phyloP scores from a whole-genome alignment of 2,797 vertebrate species.

The Spea hammondii region DNA sequence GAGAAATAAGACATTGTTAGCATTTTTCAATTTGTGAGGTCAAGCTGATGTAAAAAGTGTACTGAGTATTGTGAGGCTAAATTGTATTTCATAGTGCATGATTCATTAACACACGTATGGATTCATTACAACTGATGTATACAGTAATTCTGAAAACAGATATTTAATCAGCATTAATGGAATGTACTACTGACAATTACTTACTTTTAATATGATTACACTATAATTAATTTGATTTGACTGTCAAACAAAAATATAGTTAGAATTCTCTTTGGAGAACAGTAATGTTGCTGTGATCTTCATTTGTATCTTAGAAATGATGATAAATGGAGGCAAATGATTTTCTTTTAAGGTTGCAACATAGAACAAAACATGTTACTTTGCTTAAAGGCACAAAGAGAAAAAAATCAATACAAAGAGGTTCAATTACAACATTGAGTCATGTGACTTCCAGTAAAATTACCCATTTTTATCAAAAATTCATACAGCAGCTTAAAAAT shows the following conservation, averaged over 20 bases:
- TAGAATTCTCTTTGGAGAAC: conserved; percentile 60
- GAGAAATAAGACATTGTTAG: too few species aligned
- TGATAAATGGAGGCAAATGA: conserved; percentile 64
- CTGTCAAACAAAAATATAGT: conserved; percentile 14
- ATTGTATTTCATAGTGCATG: too few species aligned
- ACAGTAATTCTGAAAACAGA: neutral
- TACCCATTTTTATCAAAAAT: conserved; percentile 64
- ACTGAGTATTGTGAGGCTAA: too few species aligned
- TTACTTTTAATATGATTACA: conserved; percentile 14
- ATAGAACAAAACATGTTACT: conserved; percentile 72
- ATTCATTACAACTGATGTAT: neutral
- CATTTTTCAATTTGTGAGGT: too few species aligned
- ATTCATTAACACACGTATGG: too few species aligned
- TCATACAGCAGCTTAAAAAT: conserved; percentile 55
- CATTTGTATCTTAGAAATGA: conserved; percentile 58
- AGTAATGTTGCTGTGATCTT: conserved; percentile 63
- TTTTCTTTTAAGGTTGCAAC: conserved; percentile 72
- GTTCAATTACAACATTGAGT: conserved; percentile 81
- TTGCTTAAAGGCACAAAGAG: conserved; percentile 63
- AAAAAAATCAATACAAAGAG: conserved; percentile 73
- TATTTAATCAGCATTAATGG: conserved; percentile 7
- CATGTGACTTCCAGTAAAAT: conserved; percentile 71
- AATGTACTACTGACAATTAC: conserved; percentile 11
- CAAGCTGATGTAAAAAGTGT: too few species aligned
- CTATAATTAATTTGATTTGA: conserved; percentile 12